These are phyloP conservation scores for Ormyrus pomaceus DNA, from an alignment of 2,888 invertebrate genomes.

Conservation along the genomic window DNA sequence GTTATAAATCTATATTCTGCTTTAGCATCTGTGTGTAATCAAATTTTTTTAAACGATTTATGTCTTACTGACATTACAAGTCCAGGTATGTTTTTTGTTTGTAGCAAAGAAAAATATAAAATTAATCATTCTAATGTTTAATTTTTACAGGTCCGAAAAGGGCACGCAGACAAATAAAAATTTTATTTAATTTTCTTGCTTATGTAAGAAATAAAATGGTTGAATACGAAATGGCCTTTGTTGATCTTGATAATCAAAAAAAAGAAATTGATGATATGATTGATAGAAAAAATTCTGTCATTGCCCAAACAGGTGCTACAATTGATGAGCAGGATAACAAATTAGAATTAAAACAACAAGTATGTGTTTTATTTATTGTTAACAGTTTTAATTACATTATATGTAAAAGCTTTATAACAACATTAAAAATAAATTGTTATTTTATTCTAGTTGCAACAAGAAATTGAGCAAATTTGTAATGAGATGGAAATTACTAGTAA, in stretches of 20 bases:
- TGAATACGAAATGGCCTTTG: conserved; percentile 56
- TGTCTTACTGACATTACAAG: conserved; percentile 60
- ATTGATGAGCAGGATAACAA: conserved; percentile 57
- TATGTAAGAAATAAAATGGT: conserved; percentile 58
- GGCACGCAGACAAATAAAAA: conserved; percentile 59
- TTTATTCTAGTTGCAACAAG: conserved; percentile 54
- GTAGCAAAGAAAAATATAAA: neutral
- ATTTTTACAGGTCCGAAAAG: conserved; percentile 61
- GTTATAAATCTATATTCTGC: conserved; percentile 60
- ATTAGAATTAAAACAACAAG: conserved; percentile 57
- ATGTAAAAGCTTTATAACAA: neutral
- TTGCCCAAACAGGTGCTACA: conserved; percentile 54
- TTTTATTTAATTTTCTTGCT: conserved; percentile 61
- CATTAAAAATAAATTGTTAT: neutral
- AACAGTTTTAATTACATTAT: neutral
- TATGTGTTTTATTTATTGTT: conserved; percentile 34
- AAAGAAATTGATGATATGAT: conserved; percentile 56
- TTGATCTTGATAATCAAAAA: conserved; percentile 52
- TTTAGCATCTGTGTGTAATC: conserved; percentile 54
- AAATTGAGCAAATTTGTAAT: conserved; percentile 52
- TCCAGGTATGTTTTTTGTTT: conserved; percentile 52
- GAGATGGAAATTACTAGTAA: conserved; percentile 47
- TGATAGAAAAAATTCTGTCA: conserved; percentile 50
- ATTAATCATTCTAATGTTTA: neutral
- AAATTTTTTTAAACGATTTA: conserved; percentile 61